Base-by-base conservation (phyloP, 2,888 invertebrate genomes). In the Lasioglossum malachurum region DNA sequence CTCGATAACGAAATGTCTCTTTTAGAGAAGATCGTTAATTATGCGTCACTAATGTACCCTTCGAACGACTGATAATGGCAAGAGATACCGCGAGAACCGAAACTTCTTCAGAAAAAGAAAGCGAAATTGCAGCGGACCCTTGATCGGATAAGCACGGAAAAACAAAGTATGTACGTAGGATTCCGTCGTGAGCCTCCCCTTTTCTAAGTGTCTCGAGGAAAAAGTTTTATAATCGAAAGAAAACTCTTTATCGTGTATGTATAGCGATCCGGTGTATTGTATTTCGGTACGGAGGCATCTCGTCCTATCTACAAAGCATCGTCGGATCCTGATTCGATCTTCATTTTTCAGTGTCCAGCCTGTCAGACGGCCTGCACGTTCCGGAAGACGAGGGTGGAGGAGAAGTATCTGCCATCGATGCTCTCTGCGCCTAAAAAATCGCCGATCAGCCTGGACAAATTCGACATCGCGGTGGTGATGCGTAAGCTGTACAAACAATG, bases 381-480 rank as follows among this genome's bases (percentile, higher is more conserved):
- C 84, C 92, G 92, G 4, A 92, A 93, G 82, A 93, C 90, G 5
- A 91, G 94, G 60, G 90, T 93, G 8, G 93, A 93, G 44, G 95
- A 94, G 73, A 92, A 93, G 69, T 95, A 94, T 81, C 83, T 94
- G 35, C 94, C 95, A 5, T 95, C 94, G 46, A 94, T 93, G 90
- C 84, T 95, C 44, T 94, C 95, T 53, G 94, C 95, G 0, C 95
- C 95, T 0, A 92, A 88, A 31, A 92, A 92, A 35, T 93, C 93
- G 1, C 94, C 94, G n/a, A 89, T 95, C 10, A 80, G 82, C 75
- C 87, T 95, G 64, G 91, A 92, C 60, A 92, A 91, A 80, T 92
- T 94, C 88, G 95, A 95, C 88, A 92, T 95, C 10, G 95, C 94
- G 2, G 89, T 95, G 19, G 90, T 93, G 49, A 91, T 95, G 83